Percentiles rank a stretch among this genome's conserved stretches.
phyloP scores from a whole-genome alignment of 2,797 vertebrate genomes.

The Typhlichthys subterraneus region DNA sequence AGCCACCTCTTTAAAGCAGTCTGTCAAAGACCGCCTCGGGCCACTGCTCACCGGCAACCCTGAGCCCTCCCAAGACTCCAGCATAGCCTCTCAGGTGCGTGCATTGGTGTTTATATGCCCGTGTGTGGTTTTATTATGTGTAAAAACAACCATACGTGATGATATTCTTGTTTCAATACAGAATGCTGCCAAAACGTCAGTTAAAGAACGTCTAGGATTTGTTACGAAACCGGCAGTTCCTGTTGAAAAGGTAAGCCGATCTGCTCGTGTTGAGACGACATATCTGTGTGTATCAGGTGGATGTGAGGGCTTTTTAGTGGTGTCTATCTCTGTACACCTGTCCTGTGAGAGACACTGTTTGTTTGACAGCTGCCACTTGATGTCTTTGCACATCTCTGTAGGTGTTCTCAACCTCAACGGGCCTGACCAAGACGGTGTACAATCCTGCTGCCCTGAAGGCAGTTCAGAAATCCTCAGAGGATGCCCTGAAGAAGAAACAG shows the following conservation, averaged over 20 bases:
- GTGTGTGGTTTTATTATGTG: not conserved
- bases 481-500: slow-evolving; percentile 94
- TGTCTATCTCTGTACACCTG: not conserved
- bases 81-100: slow-evolving; percentile 82
- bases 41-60: slow-evolving; percentile 84
- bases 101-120: slow-evolving; percentile 24
- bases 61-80: slow-evolving; percentile 83
- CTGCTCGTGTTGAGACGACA: not conserved
- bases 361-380: slow-evolving; percentile 10
- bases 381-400: slow-evolving; percentile 42
- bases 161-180: slow-evolving; percentile 50
- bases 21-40: slow-evolving; percentile 93
- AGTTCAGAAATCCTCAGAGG: slow-evolving; percentile 88
- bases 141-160: slow-evolving; percentile 15
- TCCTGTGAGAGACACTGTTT: slow-evolving; percentile 26
- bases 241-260: slow-evolving; percentile 84
- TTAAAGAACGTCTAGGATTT: slow-evolving; percentile 93
- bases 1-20: slow-evolving; percentile 86
- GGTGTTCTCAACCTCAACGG: slow-evolving; percentile 95
- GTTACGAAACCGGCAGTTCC: slow-evolving; percentile 83
- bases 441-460: slow-evolving; percentile 93
- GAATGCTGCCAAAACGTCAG: slow-evolving; percentile 87
- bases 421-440: slow-evolving; percentile 97
- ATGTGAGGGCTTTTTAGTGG: not conserved
- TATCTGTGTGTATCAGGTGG: too few relatives aligned